Evolutionary conservation across 1,140 invertebrate species (phyloP).

Genomic region (Drosophila rhopaloa): DNA sequence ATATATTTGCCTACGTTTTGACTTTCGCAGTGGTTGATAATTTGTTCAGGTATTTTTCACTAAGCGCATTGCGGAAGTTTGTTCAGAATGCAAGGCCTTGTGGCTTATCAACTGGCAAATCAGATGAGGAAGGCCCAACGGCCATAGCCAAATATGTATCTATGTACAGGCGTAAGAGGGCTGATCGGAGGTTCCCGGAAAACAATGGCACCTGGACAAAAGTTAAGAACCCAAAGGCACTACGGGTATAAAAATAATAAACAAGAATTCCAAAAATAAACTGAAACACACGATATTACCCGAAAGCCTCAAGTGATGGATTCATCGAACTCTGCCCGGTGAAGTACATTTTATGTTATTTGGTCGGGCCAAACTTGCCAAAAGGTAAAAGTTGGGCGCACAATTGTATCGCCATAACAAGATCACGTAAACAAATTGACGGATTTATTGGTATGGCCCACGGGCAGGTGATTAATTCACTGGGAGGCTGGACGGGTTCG

Average conservation of each 20-base stretch:
- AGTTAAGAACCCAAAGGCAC: background rate
- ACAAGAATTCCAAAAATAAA: constrained; percentile 36
- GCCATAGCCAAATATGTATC: background rate
- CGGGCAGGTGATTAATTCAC: constrained; percentile 5
- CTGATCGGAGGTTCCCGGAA: background rate
- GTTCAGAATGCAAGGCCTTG: background rate
- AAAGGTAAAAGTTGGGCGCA: constrained; percentile 17
- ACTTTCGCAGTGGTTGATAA: constrained; percentile 14
- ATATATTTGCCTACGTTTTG: constrained; percentile 17
- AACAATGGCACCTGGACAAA: constrained; percentile 2
- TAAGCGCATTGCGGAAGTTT: constrained; percentile 30
- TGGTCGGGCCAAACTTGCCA: background rate
- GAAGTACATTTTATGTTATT: constrained; percentile 16
- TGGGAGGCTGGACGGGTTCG: constrained; percentile 9
- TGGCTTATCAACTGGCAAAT: background rate
- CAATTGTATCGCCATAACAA: constrained; percentile 18
- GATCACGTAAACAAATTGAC: constrained; percentile 39
- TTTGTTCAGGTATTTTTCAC: constrained; percentile 12
- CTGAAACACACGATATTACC: constrained; percentile 3
- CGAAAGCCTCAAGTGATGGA: constrained; percentile 17
- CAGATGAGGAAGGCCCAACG: background rate
- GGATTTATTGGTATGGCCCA: constrained; percentile 27
- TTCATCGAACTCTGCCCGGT: constrained; percentile 15
- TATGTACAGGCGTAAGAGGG: background rate
- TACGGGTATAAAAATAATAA: constrained; percentile 3